Percentiles rank a stretch among this genome's conserved stretches.
phyloP scores from a whole-genome alignment of 64 coral and sea anemone genomes.

The Montipora efflorescens region DNA sequence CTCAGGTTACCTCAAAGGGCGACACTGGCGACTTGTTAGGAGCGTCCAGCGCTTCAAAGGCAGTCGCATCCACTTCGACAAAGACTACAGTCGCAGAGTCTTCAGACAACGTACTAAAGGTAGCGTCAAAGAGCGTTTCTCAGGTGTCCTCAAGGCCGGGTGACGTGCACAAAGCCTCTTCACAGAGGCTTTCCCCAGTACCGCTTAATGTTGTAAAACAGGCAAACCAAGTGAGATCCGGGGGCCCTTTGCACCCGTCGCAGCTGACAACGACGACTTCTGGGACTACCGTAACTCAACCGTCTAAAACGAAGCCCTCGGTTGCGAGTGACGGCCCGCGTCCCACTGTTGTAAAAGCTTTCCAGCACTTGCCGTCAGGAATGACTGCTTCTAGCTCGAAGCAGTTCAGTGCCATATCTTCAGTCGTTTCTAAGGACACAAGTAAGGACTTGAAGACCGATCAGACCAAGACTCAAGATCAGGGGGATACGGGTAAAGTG shows the following conservation, averaged over 20 bases:
- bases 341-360: not conserved
- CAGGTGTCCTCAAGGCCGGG: not conserved
- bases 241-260: not conserved
- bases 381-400: conserved; percentile 20
- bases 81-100: not conserved
- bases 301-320: not conserved
- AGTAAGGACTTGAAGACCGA: not conserved
- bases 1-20: not conserved
- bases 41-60: not conserved
- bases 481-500: not conserved
- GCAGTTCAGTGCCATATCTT: conserved; percentile 12
- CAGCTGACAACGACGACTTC: not conserved
- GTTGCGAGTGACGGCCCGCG: conserved; percentile 12
- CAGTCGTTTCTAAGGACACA: not conserved
- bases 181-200: not conserved
- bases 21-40: not conserved
- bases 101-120: not conserved
- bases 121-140: not conserved
- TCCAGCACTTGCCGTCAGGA: conserved; percentile 44
- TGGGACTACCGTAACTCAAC: not conserved
- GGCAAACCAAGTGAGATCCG: not conserved
- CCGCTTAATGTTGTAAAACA: not conserved
- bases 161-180: not conserved
- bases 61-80: not conserved
- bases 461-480: not conserved